Conservation (phyloP, 2,888 invertebrate genomes). For the Pseudolycoriella hygida region DNA sequence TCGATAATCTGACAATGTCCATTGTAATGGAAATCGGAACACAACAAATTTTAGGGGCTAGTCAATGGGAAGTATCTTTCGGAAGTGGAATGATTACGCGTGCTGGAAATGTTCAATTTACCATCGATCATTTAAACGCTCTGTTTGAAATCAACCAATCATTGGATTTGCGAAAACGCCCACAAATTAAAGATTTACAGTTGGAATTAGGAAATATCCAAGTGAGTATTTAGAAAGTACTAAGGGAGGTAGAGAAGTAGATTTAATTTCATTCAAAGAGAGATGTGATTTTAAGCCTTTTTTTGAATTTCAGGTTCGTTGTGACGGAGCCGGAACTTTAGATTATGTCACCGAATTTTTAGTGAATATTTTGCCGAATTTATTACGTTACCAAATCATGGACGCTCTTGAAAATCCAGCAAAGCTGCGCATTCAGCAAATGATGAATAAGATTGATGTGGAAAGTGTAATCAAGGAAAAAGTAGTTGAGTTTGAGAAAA, state of each 20-base stretch:
- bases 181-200: constrained; percentile 53
- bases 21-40: constrained; percentile 39
- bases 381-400: constrained; percentile 73
- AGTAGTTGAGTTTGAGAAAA: constrained; percentile 43
- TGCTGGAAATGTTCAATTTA: constrained; percentile 56
- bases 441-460: constrained; percentile 50
- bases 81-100: constrained; percentile 48
- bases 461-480: constrained; percentile 55
- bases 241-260: too few relatives aligned
- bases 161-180: constrained; percentile 55
- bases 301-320: constrained; percentile 29
- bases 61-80: constrained; percentile 60
- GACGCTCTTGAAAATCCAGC: constrained; percentile 66
- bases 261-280: not conserved
- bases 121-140: constrained; percentile 59
- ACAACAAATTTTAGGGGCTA: constrained; percentile 55
- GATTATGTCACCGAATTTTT: constrained; percentile 68
- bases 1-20: constrained; percentile 49
- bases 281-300: too few relatives aligned
- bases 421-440: constrained; percentile 48
- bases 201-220: constrained; percentile 72
- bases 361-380: constrained; percentile 68
- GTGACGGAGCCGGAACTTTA: constrained; percentile 70
- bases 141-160: constrained; percentile 53
- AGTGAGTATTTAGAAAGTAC: too few relatives aligned